Conservation (phyloP, 1,140 invertebrate genomes). For the Asobara japonica region DNA sequence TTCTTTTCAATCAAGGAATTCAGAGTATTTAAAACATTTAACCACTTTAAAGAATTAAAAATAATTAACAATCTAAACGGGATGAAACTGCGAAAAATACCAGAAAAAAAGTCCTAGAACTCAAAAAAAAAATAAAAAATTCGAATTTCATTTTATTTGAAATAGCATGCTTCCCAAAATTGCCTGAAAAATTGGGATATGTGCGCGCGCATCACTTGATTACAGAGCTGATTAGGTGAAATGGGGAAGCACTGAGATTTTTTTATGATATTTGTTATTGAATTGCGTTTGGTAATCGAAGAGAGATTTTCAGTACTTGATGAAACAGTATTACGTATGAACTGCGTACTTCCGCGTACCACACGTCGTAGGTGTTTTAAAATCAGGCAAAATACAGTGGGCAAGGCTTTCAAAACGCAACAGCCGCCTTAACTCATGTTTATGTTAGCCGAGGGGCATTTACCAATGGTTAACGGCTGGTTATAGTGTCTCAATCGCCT, state of each 20-base stretch:
- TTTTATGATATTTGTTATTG: not conserved
- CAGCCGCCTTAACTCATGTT: conserved; percentile 19
- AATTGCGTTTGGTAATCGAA: not conserved
- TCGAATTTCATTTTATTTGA: no score
- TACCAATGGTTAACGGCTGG: conserved; percentile 48
- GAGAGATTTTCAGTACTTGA: conserved; percentile 10
- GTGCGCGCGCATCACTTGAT: not conserved
- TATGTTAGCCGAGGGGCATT: conserved; percentile 47
- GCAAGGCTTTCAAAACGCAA: conserved; percentile 4
- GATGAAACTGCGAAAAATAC: no score
- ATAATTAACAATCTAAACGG: no score
- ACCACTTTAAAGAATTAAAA: no score
- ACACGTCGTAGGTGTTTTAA: not conserved
- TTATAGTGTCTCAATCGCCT: conserved; percentile 55
- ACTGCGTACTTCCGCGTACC: not conserved
- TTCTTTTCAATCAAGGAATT: no score
- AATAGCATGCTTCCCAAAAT: no score
- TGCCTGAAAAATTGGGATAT: not conserved
- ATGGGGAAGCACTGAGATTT: not conserved
- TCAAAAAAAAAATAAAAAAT: no score
- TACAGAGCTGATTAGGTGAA: not conserved
- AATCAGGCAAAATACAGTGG: not conserved
- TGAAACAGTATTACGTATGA: conserved; percentile 1
- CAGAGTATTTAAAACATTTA: no score
- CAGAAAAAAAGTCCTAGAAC: no score